phyloP scores from a whole-genome alignment of 2,113 vertebrate genomes.

The Narcine bancroftii region DNA sequence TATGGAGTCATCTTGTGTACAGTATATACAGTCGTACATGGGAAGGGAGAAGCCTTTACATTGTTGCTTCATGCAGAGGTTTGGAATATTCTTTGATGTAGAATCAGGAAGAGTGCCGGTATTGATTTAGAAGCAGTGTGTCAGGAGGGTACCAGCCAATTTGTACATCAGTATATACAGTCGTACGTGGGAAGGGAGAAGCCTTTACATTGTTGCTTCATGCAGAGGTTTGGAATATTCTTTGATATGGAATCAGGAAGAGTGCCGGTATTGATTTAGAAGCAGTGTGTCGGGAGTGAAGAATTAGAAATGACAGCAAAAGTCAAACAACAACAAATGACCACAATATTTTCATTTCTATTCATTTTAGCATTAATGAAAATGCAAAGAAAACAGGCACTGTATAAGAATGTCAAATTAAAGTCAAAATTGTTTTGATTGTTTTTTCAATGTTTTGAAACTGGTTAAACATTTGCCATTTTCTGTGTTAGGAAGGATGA shows the following conservation, averaged over 20 bases:
- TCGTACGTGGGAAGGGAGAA: not conserved
- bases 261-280: not conserved
- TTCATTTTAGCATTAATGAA: not conserved
- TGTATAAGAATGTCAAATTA: no score
- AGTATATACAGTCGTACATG: no score
- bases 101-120: not conserved
- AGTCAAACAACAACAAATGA: not conserved
- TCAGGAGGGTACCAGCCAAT: not conserved
- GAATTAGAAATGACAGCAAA: not conserved
- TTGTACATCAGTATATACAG: no score
- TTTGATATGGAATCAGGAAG: not conserved
- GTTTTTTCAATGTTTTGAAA: not conserved
- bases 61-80: not conserved
- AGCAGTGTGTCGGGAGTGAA: not conserved
- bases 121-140: not conserved
- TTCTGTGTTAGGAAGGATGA: not conserved
- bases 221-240: not conserved
- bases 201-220: not conserved
- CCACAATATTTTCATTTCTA: not conserved
- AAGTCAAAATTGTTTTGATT: not conserved
- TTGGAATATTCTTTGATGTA: not conserved
- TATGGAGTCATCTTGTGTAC: no score
- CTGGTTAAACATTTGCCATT: not conserved
- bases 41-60: not conserved
- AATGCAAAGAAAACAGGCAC: not conserved